phyloP scores from a whole-genome alignment of 2,888 invertebrate genomes.

The Torymus tubicola region DNA sequence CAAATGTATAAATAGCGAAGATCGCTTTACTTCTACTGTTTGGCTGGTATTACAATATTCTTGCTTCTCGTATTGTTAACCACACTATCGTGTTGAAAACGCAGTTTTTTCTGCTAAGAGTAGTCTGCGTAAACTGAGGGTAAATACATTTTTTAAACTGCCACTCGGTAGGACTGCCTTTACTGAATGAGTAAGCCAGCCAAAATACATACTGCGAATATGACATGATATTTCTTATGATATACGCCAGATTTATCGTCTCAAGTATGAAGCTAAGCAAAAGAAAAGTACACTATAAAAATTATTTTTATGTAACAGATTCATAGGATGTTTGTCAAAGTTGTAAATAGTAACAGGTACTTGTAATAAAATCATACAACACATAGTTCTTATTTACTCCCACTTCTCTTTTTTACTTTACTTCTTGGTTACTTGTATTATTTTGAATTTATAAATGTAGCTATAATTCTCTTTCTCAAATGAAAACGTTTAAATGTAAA shows the following conservation, averaged over 20 bases:
- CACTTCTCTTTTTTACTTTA: conserved; percentile 21
- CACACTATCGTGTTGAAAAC: not conserved
- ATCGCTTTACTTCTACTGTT: conserved; percentile 15
- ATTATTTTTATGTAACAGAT: conserved; percentile 73
- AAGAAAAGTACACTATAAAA: conserved; percentile 61
- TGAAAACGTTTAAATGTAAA: too few species aligned
- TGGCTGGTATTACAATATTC: conserved; percentile 21
- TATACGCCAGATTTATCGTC: conserved; percentile 39
- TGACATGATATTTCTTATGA: conserved; percentile 40
- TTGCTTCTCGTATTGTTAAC: not conserved
- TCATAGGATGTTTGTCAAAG: conserved; percentile 65
- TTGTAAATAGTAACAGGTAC: conserved; percentile 64
- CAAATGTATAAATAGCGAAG: conserved; percentile 27
- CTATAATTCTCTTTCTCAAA: too few species aligned
- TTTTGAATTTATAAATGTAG: too few species aligned
- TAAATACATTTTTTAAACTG: conserved; percentile 39
- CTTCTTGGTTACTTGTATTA: conserved; percentile 52
- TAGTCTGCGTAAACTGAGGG: conserved; percentile 5
- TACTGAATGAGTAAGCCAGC: conserved; percentile 24
- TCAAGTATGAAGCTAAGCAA: conserved; percentile 19
- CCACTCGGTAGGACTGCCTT: conserved; percentile 38
- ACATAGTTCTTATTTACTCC: conserved; percentile 55
- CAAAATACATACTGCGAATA: conserved; percentile 33
- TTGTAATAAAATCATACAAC: conserved; percentile 72
- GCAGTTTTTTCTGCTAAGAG: conserved; percentile 13